Evolutionary conservation across 2,113 vertebrate genomes (phyloP).

Genomic region (Gymnorhina tibicen): DNA sequence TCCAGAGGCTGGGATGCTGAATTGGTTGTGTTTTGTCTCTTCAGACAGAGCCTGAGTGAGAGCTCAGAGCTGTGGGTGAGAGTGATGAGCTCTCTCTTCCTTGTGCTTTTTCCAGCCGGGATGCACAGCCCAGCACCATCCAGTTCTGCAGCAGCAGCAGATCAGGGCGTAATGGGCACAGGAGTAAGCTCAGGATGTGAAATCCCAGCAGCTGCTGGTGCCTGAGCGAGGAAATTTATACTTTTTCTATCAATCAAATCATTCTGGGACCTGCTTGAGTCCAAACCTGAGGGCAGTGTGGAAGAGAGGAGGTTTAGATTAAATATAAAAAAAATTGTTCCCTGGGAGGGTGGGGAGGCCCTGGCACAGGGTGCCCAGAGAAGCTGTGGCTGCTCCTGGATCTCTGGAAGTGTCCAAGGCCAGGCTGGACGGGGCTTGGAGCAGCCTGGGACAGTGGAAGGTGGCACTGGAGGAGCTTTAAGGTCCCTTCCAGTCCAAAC

Average conservation of each 20-base stretch:
- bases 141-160: not conserved
- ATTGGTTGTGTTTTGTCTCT: rapidly evolving
- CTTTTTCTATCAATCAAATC: not conserved
- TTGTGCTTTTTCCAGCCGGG: not conserved
- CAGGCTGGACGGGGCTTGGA: not conserved
- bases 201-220: not conserved
- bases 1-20: not conserved
- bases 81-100: not conserved
- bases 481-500: not conserved
- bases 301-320: not conserved
- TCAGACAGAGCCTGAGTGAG: not conserved
- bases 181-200: not conserved
- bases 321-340: not conserved
- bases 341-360: not conserved
- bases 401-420: not conserved
- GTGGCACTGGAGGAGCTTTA: rapidly evolving
- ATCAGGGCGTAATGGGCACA: not conserved
- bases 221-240: not conserved
- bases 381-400: not conserved
- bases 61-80: not conserved
- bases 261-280: not conserved
- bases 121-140: not conserved
- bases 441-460: not conserved
- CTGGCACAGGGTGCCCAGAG: not conserved
- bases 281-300: not conserved